phyloP scores from a whole-genome alignment of 1,140 invertebrate species.

The Listronotus bonariensis region DNA sequence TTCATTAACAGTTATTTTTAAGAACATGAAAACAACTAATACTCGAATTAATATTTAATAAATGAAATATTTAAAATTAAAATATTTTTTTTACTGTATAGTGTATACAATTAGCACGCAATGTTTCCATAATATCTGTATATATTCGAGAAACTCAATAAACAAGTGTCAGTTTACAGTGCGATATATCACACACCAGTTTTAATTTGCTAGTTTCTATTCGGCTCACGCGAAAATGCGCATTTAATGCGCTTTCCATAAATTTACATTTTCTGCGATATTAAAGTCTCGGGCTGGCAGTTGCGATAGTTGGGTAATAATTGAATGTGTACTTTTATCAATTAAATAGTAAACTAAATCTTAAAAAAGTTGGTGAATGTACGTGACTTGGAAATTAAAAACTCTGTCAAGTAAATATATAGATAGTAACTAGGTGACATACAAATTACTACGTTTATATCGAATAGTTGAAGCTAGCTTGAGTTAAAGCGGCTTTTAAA shows the following conservation, averaged over 20 bases:
- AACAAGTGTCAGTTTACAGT: background rate
- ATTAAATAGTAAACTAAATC: background rate
- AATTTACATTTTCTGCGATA: slow-evolving; percentile 6
- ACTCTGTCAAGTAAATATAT: background rate
- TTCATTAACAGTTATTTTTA: too few relatives aligned
- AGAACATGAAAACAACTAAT: too few relatives aligned
- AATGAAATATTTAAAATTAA: too few relatives aligned
- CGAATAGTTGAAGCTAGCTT: too few relatives aligned
- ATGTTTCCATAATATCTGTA: too few relatives aligned
- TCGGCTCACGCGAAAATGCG: slow-evolving; percentile 5
- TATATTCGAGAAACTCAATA: background rate
- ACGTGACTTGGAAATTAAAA: slow-evolving; percentile 2
- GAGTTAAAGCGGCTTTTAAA: too few relatives aligned
- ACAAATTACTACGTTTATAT: too few relatives aligned
- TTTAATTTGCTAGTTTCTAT: slow-evolving; percentile 4
- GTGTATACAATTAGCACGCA: too few relatives aligned
- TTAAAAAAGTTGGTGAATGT: background rate
- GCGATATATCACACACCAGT: slow-evolving; percentile 1
- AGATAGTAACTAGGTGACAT: too few relatives aligned
- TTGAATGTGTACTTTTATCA: slow-evolving; percentile 4
- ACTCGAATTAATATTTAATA: too few relatives aligned
- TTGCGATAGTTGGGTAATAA: slow-evolving; percentile 6
- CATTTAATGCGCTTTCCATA: background rate
- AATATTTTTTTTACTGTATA: too few relatives aligned
- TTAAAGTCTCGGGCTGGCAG: background rate